Base-by-base conservation (phyloP, 2,113 vertebrate genomes). In the Pseudopipra pipra region DNA sequence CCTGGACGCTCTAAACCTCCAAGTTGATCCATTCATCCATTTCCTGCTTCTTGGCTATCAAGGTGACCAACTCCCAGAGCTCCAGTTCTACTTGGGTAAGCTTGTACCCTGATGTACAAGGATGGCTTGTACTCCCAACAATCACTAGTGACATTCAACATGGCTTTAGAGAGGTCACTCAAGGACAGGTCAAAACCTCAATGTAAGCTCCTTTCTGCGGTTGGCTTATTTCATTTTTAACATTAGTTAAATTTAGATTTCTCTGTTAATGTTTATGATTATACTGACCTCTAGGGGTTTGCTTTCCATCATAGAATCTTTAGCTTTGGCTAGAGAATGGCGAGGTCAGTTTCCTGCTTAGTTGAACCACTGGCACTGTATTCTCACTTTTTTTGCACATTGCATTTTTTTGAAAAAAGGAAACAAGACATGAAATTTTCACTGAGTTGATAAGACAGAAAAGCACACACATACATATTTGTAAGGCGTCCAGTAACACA, bases 211-310 rank as follows among this genome's bases (percentile, higher is more conserved):
- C 44, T 86, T 92, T 44, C 55, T 74, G 12, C 37, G 37, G n/a
- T 41, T 82, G 35, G 18, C 61, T 83, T 55, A 41, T 74, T 89
- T 91, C 61, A 47, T 19, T 85, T 7, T 13, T 70, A 15, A 20
- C 2, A 17, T 74, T 35, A 9, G 58, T n/a, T 82, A 85, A 83
- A 77, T 22, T 25, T 23, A 5, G 4, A 56, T 83, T 67, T 74
- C 74, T 11, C 31, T 20, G n/a, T 43, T 37, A 37, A 61, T 80
- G 94, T 97, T 96, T 91, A 37, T 93, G 95, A 91, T 74, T 92
- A 97, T 82, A 98, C 96, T 98, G 97, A 98, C 98, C 98, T 97
- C 97, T 98, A 96, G 98, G 96, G 97, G 96, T 54, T 93, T 96
- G 70, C 65, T 76, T 96, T 93, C 89, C 56, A 25, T 92, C 89